Evolutionary conservation across 2,797 vertebrate species (phyloP).

Genomic region (Ctenopoma kingsleyae): DNA sequence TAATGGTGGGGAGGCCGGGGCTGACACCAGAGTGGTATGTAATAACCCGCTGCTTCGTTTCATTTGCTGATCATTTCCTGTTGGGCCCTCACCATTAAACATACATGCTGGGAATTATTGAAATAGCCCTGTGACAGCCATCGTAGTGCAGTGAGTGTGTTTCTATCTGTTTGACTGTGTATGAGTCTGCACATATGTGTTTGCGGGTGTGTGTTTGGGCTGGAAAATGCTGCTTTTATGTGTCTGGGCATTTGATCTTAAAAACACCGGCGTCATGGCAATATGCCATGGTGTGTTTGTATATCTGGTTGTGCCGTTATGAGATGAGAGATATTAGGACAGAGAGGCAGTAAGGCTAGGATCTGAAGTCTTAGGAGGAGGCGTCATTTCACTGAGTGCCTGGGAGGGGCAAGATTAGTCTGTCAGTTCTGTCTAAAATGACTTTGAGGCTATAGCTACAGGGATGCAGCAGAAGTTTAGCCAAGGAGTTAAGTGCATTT

Average conservation of each 20-base stretch:
- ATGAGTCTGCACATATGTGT: background rate
- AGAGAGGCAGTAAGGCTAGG: slow-evolving; percentile 52
- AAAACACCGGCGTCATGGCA: slow-evolving; percentile 65
- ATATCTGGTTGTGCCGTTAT: slow-evolving; percentile 65
- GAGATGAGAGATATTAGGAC: slow-evolving; percentile 67
- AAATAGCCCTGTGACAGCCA: slow-evolving; percentile 88
- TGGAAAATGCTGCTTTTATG: slow-evolving; percentile 67
- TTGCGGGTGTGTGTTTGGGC: slow-evolving; percentile 40
- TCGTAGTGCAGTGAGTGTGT: slow-evolving; percentile 72
- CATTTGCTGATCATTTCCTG: slow-evolving; percentile 96
- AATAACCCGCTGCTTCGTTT: slow-evolving; percentile 92
- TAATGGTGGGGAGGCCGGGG: slow-evolving; percentile 88
- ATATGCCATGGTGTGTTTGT: slow-evolving; percentile 68
- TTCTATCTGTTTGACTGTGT: slow-evolving; percentile 4
- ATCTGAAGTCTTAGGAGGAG: slow-evolving; percentile 73
- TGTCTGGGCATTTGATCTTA: slow-evolving; percentile 63
- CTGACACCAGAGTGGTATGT: slow-evolving; percentile 87
- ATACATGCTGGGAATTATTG: slow-evolving; percentile 93
- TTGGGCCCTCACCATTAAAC: slow-evolving; percentile 95
- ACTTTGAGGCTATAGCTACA: slow-evolving; percentile 73
- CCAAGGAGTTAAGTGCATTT: slow-evolving; percentile 69
- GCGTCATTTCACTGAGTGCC: slow-evolving; percentile 77
- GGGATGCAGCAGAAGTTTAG: slow-evolving; percentile 69
- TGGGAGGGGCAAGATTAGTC: slow-evolving; percentile 76
- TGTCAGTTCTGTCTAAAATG: slow-evolving; percentile 75